Evolutionary conservation across 2,888 invertebrate species (phyloP).

Genomic region (Cerceris rybyensis): DNA sequence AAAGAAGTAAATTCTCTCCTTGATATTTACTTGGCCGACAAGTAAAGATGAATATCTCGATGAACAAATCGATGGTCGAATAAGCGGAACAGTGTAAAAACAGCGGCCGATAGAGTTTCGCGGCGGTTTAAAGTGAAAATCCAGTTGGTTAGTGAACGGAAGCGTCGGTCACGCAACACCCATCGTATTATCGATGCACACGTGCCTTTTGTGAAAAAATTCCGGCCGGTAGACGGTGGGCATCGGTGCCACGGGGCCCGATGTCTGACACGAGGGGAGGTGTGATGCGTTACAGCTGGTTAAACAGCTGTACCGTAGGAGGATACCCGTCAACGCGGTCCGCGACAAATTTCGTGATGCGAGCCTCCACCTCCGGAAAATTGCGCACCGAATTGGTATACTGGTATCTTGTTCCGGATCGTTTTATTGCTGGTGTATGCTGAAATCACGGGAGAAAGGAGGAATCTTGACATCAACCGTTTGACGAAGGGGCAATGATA

Average conservation of each 20-base stretch:
- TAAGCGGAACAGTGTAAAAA: too few species aligned
- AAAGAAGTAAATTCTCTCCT: too few species aligned
- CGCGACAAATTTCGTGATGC: conserved; percentile 66
- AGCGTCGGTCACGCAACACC: conserved; percentile 68
- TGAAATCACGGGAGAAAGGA: too few species aligned
- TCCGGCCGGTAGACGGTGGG: conserved; percentile 51
- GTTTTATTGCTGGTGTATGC: not conserved
- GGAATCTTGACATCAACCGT: not conserved
- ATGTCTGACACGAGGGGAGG: conserved; percentile 50
- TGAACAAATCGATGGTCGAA: too few species aligned
- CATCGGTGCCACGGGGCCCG: conserved; percentile 30
- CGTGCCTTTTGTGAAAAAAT: conserved; percentile 71
- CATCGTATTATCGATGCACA: conserved; percentile 66
- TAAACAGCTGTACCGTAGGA: conserved; percentile 70
- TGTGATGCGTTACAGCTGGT: conserved; percentile 73
- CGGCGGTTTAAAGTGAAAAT: conserved; percentile 21
- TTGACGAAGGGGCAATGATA: not conserved
- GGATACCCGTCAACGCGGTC: conserved; percentile 63
- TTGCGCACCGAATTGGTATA: conserved; percentile 27
- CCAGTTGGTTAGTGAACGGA: conserved; percentile 53
- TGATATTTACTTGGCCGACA: too few species aligned
- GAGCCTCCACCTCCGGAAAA: conserved; percentile 54
- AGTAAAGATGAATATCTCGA: too few species aligned
- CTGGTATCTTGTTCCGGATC: not conserved
- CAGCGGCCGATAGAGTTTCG: not conserved